Base-by-base conservation (phyloP, 2,113 vertebrate genomes). In the Junco hyemalis region DNA sequence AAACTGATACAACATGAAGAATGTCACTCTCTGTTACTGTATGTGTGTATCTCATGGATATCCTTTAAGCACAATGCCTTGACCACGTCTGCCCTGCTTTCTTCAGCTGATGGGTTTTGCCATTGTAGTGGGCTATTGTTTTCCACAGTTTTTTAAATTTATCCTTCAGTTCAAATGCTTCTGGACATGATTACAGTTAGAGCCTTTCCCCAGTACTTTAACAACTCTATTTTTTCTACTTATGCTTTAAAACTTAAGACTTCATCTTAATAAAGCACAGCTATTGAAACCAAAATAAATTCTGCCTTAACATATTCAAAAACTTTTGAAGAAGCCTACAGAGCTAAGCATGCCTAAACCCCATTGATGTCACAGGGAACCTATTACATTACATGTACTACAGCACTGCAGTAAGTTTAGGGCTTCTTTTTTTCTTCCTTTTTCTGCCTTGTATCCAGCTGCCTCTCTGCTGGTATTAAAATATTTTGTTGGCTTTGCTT, bases 1-100 rank as follows among this genome's bases (percentile, higher is more conserved):
- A 97, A 98, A 96, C 96, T 97, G 97, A 98, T 97, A 97, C 90
- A 96, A 97, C 98, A 97, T 97, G 97, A 98, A 98, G 97, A 97
- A 97, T 97, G 98, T 97, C 98, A 98, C 97, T 97, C 93, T 97
- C 88, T 94, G 95, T 98, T 98, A 97, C 92, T 83, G 69, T 88
- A 95, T 53, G 61, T 84, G 92, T 81, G 77, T 92, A 63, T 96
- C 93, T 97, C 64, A 44, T 91, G 92, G 93, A 96, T 95, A 95
- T 91, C 94, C 96, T 96, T 84, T 86, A 95, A 98, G 96, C 96
- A 87, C 81, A 97, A 85, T 82, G 95, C 88, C 95, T 92, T 88
- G 93, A 93, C 91, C 96, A 87, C 6, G 93, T 92, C 94, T 95
- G 89, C 79, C 93, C 71, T 96, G 81, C 90, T 94, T 68, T 92